A percentile compares a stretch with the other conserved stretches of the same genome.
Conservation (phyloP, 2,113 vertebrate genomes). For the Corythornis cristatus region DNA sequence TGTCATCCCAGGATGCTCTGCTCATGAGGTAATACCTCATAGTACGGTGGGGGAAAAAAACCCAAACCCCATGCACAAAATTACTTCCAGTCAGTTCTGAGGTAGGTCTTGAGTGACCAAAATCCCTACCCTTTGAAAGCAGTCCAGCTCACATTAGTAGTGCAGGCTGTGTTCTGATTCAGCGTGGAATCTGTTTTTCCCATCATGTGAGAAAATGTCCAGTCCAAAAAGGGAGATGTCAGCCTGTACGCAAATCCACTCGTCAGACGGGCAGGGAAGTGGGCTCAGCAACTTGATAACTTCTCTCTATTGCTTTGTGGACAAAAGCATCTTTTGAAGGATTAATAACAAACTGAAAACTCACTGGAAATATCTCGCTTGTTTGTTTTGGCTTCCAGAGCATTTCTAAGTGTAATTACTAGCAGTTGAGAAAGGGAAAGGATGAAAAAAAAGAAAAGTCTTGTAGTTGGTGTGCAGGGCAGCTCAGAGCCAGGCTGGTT, state of each 20-base stretch:
- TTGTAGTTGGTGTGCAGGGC: neutral
- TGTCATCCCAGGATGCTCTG: neutral
- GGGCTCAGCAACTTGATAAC: neutral
- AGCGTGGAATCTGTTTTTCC: neutral
- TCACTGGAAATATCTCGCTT: conserved; percentile 2
- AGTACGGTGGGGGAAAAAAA: neutral
- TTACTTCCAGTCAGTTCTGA: neutral
- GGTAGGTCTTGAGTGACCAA: neutral
- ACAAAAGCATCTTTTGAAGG: neutral
- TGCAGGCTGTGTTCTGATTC: neutral
- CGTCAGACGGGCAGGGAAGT: neutral
- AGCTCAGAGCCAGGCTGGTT: neutral
- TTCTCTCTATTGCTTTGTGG: neutral
- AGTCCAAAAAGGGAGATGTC: conserved; percentile 4
- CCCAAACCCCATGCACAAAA: neutral
- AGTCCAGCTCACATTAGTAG: neutral
- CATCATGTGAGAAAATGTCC: neutral
- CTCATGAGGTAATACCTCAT: neutral
- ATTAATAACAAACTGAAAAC: neutral
- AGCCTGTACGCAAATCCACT: neutral
- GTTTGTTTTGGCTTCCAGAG: conserved; percentile 57
- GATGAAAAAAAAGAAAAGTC: neutral
- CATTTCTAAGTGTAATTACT: neutral
- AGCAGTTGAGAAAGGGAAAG: neutral
- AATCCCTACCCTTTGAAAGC: neutral